Evolutionary conservation across 1,140 invertebrate species (phyloP).

Genomic region (Neodiprion fabricii): DNA sequence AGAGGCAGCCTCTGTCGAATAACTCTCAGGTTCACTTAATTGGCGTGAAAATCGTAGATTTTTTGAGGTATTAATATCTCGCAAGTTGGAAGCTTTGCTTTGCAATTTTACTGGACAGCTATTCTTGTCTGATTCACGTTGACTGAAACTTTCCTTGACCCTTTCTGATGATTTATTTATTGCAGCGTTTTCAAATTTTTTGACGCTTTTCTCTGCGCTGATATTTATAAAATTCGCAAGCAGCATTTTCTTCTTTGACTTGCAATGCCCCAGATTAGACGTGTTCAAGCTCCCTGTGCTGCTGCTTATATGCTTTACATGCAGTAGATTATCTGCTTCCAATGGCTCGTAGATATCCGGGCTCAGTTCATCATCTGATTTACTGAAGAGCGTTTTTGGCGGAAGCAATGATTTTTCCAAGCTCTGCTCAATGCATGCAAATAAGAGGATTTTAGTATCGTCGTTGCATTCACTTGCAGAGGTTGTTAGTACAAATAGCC

Average conservation of each 20-base stretch:
- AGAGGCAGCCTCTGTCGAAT: conserved; percentile 31
- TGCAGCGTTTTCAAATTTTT: no score
- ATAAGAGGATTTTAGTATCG: conserved; percentile 27
- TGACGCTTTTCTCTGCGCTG: conserved; percentile 26
- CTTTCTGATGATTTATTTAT: neutral
- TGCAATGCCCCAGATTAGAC: conserved; percentile 34
- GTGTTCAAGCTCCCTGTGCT: conserved; percentile 52
- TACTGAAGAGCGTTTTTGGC: conserved; percentile 49
- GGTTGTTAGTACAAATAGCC: neutral
- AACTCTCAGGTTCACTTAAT: conserved; percentile 44
- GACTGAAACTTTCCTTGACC: conserved; percentile 10
- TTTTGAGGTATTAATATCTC: neutral
- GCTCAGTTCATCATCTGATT: conserved; percentile 57
- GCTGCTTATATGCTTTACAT: conserved; percentile 50
- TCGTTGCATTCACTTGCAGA: neutral
- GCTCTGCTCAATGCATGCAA: conserved; percentile 42
- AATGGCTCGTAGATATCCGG: conserved; percentile 43
- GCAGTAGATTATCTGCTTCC: conserved; percentile 45
- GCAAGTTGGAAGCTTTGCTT: conserved; percentile 15
- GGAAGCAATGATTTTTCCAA: conserved; percentile 42
- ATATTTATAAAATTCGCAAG: conserved; percentile 42
- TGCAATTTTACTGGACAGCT: neutral
- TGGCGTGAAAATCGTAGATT: conserved; percentile 38
- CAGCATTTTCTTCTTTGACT: conserved; percentile 35
- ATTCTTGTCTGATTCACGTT: neutral